These are phyloP conservation scores for Gallinago media DNA, from an alignment of 2,113 vertebrate genomes.

Conservation along the genomic window DNA sequence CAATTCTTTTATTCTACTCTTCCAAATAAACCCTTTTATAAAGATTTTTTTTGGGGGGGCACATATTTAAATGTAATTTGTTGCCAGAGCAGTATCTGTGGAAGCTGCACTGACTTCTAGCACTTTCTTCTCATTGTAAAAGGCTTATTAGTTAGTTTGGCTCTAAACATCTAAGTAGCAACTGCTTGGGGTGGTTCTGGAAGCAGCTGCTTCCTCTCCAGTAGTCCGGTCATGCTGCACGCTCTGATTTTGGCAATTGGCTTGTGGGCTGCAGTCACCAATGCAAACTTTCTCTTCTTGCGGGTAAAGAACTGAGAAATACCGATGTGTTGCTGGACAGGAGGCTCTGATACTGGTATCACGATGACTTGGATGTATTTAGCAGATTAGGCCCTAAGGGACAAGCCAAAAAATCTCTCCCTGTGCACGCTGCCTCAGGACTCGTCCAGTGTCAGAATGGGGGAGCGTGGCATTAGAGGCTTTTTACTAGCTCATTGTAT, in stretches of 20 bases:
- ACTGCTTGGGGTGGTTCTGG: not conserved
- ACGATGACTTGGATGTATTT: not conserved
- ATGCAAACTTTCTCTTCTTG: not conserved
- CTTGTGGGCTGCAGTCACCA: not conserved
- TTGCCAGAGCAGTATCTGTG: not conserved
- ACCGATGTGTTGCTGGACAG: not conserved
- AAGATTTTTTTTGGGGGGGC: not conserved
- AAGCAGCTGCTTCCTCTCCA: not conserved
- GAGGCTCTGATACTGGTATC: not conserved
- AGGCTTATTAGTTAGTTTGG: not conserved
- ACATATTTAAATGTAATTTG: not conserved
- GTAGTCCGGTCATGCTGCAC: not conserved
- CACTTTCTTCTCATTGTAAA: not conserved
- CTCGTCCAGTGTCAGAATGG: accelerated
- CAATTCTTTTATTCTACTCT: not conserved
- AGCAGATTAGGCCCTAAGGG: not conserved
- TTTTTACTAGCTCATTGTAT: not conserved
- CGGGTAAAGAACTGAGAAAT: not conserved
- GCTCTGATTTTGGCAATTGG: not conserved
- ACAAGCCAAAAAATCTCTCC: not conserved
- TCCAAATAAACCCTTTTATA: not conserved
- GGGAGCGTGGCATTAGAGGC: not conserved
- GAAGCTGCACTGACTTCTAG: not conserved
- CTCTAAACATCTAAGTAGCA: not conserved
- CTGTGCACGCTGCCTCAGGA: not conserved